Conservation (phyloP, 2,113 vertebrate species). For the Manacus vitellinus region DNA sequence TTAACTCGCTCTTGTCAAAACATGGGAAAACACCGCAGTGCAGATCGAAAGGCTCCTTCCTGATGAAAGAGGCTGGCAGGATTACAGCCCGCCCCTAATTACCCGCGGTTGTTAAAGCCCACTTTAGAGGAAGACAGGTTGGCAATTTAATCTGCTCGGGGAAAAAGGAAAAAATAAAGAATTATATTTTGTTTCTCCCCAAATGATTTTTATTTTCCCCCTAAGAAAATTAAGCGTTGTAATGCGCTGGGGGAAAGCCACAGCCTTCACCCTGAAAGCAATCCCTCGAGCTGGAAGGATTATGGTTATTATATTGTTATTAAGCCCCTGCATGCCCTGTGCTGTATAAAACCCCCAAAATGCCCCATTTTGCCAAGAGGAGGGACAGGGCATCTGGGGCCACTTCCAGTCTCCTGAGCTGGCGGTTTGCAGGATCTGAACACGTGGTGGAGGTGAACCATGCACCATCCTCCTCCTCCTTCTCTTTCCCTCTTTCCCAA, state of each 20-base stretch:
- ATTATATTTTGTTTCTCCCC: conserved; percentile 12
- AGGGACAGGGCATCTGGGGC: neutral
- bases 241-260: neutral
- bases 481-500: neutral
- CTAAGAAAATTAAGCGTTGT: neutral
- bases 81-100: conserved; percentile 63
- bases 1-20: conserved; percentile 54
- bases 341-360: neutral
- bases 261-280: neutral
- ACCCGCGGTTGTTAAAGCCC: conserved; percentile 29
- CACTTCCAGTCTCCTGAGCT: neutral
- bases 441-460: neutral
- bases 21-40: conserved; percentile 56
- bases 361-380: neutral
- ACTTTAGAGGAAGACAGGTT: conserved; percentile 13
- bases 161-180: neutral
- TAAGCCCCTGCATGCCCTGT: neutral
- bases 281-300: neutral
- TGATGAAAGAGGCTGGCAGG: conserved; percentile 47
- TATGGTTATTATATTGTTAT: neutral
- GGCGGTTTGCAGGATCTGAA: accelerated
- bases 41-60: conserved; percentile 55
- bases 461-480: neutral
- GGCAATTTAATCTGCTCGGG: conserved; percentile 26
- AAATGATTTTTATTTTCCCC: conserved; percentile 23